Percentiles rank a stretch among this genome's conserved stretches.
Conservation (phyloP, 2,113 vertebrate genomes). For the Phyllostomus discolor region DNA sequence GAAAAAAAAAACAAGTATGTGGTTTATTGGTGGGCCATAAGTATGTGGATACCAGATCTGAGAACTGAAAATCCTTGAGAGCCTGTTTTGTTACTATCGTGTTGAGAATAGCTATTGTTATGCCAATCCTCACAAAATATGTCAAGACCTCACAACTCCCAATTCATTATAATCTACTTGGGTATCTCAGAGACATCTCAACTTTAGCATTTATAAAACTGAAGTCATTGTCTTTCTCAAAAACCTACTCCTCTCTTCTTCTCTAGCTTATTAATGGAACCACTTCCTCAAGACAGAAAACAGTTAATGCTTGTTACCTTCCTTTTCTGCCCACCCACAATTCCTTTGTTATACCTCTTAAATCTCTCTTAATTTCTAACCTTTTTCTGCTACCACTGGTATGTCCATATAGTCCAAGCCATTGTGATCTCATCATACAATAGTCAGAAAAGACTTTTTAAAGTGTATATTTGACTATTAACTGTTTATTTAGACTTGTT, state of each 20-base stretch:
- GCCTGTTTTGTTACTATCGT: neutral
- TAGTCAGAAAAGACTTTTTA: neutral
- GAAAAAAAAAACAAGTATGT: neutral
- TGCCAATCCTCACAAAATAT: neutral
- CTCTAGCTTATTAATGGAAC: neutral
- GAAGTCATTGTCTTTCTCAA: neutral
- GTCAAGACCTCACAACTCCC: neutral
- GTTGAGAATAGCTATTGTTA: neutral
- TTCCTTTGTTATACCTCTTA: neutral
- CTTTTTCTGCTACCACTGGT: neutral
- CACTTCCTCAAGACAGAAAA: neutral
- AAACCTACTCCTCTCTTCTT: neutral
- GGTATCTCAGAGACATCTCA: neutral
- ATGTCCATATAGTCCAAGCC: neutral
- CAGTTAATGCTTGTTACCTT: neutral
- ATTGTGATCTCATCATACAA: neutral
- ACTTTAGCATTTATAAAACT: constrained; percentile 4
- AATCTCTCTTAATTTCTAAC: neutral
- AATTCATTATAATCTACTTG: neutral
- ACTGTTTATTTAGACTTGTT: constrained; percentile 3
- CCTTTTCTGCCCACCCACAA: neutral
- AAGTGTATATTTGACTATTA: constrained; percentile 21
- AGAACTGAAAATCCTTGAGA: constrained; percentile 2
- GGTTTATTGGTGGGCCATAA: neutral
- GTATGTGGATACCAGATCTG: neutral